Evolutionary conservation across 2,888 invertebrate species (phyloP), one percentile per base, ranked within the genome.

Genomic region (Euplagia quadripunctaria): DNA sequence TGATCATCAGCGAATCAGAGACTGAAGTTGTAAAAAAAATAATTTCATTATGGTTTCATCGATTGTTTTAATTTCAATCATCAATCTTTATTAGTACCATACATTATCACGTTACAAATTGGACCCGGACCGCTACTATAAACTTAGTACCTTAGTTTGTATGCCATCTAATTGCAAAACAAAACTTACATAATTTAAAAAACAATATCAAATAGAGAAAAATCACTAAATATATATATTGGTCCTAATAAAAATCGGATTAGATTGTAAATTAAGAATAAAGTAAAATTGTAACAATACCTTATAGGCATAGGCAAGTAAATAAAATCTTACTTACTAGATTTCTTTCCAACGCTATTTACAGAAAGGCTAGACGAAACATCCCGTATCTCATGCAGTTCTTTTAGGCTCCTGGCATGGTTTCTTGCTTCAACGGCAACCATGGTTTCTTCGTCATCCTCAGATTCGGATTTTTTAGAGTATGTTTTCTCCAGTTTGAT

Each of bases 1-100:
- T 94, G 52, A 98, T 91, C 93, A 98, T 96, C 82, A 97, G 93
- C 0, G 97, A 97, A 63, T 96, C 96, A 0, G 96, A 89, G 67
- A 90, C 89, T 63, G 94, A 88, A 20, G 92, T 93, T 94, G 85
- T 16, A 92, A 71, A 49, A 11, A 41, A 41, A 41, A 4, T 5
- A 69, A 5, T 16, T 31, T 61, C 16, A 1, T 55, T 58, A 49
- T 17, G 41, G 31, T 63, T 16, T 46, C 43, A 46, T 46, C 43
- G 1, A 46, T 8, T 8, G 9, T 46, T 46, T 46, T 8, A 46
- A 46, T 4, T 46, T 46, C 6, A 46, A 46, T 46, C 43, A 46
- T 46, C 9, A 46, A 31, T 1, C 31, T 31, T 9, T 49, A 49
- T 31, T 31, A 31, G 31, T 14, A 7, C 1, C 12, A 2, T 11